Conservation (phyloP, 2,797 vertebrate species). For the Rhynchotus rufescens region DNA sequence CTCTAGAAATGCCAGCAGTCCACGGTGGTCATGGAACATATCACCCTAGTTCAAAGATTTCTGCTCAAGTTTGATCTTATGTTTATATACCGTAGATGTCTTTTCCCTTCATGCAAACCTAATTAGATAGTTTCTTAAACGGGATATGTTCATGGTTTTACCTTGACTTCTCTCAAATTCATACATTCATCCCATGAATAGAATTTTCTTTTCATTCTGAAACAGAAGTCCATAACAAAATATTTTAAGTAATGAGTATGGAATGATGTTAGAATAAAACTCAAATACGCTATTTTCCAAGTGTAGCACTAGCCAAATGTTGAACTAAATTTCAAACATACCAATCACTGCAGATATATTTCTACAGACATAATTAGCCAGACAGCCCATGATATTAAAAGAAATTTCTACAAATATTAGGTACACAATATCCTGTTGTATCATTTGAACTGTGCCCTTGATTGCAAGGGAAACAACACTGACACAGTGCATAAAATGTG, state of each 20-base stretch:
- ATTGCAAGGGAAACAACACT: background rate
- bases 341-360: background rate
- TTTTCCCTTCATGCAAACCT: background rate
- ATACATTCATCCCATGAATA: slow-evolving; percentile 99
- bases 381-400: background rate
- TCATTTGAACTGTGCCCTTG: background rate
- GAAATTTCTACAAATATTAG: background rate
- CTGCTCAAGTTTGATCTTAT: background rate
- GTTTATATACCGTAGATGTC: background rate
- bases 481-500: background rate
- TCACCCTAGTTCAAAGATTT: background rate
- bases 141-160: slow-evolving; percentile 62
- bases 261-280: background rate
- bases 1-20: background rate
- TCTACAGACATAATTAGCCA: background rate
- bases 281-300: background rate
- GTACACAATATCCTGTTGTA: background rate
- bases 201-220: slow-evolving; percentile 99
- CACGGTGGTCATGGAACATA: background rate
- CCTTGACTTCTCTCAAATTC: slow-evolving; percentile 98
- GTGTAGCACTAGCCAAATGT: background rate
- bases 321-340: background rate
- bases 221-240: slow-evolving; percentile 41
- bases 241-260: background rate
- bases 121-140: background rate